These are phyloP conservation scores for Lithobates sylvaticus DNA, from an alignment of 2,797 vertebrate genomes.

Conservation along the genomic window DNA sequence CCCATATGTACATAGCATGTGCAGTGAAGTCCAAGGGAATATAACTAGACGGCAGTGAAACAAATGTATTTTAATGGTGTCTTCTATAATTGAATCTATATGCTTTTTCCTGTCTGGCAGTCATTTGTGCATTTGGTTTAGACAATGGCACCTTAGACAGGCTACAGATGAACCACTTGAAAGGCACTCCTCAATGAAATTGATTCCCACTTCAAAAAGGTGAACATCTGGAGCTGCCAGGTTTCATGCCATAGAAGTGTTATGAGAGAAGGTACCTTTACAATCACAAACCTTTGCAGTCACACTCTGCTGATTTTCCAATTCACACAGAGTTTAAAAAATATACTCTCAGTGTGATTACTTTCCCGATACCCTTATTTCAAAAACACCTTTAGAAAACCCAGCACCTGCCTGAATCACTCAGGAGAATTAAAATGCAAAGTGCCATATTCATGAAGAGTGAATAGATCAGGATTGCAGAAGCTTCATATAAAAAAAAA, in stretches of 20 bases:
- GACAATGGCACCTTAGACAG: not conserved
- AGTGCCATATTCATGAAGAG: constrained; percentile 33
- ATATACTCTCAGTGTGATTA: constrained; percentile 32
- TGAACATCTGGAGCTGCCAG: constrained; percentile 40
- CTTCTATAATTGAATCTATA: no score
- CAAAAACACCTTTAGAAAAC: constrained; percentile 21
- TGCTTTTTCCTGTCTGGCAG: no score
- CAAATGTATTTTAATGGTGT: no score
- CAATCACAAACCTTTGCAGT: constrained; percentile 41
- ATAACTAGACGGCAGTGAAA: no score
- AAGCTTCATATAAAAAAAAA: not conserved
- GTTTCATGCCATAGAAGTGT: constrained; percentile 23
- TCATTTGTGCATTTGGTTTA: constrained; percentile 26
- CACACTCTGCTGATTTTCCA: constrained; percentile 51
- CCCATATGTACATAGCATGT: no score
- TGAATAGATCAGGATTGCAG: constrained; percentile 31
- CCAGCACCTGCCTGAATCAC: constrained; percentile 9
- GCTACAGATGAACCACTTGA: not conserved
- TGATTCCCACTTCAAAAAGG: constrained; percentile 31
- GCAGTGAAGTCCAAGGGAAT: no score
- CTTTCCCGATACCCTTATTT: constrained; percentile 45
- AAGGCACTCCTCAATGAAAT: not conserved
- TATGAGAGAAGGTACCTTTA: constrained; percentile 25
- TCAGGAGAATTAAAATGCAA: constrained; percentile 39
- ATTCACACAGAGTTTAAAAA: constrained; percentile 31